A percentile compares a stretch with the other conserved stretches of the same genome.
These are phyloP conservation scores for Catostylus mosaicus DNA, from an alignment of 30 jellyfish, hydroid and myxozoan genomes.

Conservation along the genomic window DNA sequence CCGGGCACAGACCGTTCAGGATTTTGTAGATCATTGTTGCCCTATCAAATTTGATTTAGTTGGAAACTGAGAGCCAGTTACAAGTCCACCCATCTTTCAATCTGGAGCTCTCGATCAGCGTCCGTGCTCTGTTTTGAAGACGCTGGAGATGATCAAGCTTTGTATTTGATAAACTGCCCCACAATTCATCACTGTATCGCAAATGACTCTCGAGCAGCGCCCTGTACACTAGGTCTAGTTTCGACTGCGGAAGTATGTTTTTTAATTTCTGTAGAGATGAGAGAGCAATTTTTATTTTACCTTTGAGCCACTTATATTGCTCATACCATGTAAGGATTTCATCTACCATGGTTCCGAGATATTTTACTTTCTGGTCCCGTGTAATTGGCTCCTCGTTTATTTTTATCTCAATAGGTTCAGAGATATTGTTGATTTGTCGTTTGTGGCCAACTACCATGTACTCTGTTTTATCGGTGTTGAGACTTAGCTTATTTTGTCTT, in stretches of 20 bases:
- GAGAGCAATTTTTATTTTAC: not conserved
- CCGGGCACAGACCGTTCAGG: too few relatives aligned
- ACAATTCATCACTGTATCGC: not conserved
- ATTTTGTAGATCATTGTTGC: too few relatives aligned
- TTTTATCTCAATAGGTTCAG: not conserved
- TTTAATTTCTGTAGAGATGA: not conserved
- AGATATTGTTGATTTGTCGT: not conserved
- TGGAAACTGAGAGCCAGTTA: too few relatives aligned
- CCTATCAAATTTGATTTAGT: too few relatives aligned
- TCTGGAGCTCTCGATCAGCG: too few relatives aligned
- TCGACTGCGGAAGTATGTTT: too few relatives aligned
- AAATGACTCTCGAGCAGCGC: not conserved
- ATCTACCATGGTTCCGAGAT: not conserved
- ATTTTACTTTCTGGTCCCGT: not conserved
- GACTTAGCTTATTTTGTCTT: constrained; percentile 3
- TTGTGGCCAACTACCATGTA: not conserved
- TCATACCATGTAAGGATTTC: constrained; percentile 15
- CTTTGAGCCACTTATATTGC: not conserved
- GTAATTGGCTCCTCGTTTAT: not conserved
- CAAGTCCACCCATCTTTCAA: too few relatives aligned
- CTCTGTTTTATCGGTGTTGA: not conserved
- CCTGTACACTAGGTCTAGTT: too few relatives aligned
- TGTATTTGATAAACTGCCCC: not conserved
- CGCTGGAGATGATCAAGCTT: not conserved
- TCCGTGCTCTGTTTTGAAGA: not conserved